phyloP scores from a whole-genome alignment of 2,797 vertebrate species.

The Alca torda region DNA sequence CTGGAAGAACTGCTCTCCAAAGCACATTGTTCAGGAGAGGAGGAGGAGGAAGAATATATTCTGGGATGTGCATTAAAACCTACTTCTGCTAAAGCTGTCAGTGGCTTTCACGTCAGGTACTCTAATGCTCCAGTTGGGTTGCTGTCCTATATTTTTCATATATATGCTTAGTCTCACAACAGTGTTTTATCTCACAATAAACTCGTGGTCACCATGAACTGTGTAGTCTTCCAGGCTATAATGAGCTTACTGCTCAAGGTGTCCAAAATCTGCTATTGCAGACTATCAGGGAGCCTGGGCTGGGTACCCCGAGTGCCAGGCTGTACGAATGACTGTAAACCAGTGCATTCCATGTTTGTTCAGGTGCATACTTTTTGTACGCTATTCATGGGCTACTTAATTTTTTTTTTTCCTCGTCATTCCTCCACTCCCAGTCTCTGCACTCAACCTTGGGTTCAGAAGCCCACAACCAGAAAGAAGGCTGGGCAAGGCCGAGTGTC shows the following conservation, averaged over 20 bases:
- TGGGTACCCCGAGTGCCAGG: background rate
- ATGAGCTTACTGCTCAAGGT: background rate
- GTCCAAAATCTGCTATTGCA: background rate
- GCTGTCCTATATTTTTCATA: background rate
- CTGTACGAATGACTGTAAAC: background rate
- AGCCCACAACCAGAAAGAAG: background rate
- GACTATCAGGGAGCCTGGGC: background rate
- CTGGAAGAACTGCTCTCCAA: no score
- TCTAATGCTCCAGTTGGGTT: background rate
- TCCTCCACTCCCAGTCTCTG: background rate
- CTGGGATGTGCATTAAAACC: background rate
- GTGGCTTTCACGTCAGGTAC: background rate
- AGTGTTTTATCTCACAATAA: background rate
- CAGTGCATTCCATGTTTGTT: accelerated
- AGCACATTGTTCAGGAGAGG: background rate
- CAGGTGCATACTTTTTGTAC: background rate
- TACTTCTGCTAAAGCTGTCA: background rate
- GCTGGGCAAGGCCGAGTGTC: no score
- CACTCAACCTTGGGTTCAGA: background rate
- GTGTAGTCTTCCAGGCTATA: background rate
- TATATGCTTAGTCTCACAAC: background rate
- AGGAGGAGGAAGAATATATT: background rate
- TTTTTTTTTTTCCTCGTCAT: background rate
- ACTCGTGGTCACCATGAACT: background rate
- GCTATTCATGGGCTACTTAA: background rate